Evolutionary conservation across 2,888 invertebrate species (phyloP), one percentile per base, ranked within the genome.

Genomic region (Pantelozetes paolii): DNA sequence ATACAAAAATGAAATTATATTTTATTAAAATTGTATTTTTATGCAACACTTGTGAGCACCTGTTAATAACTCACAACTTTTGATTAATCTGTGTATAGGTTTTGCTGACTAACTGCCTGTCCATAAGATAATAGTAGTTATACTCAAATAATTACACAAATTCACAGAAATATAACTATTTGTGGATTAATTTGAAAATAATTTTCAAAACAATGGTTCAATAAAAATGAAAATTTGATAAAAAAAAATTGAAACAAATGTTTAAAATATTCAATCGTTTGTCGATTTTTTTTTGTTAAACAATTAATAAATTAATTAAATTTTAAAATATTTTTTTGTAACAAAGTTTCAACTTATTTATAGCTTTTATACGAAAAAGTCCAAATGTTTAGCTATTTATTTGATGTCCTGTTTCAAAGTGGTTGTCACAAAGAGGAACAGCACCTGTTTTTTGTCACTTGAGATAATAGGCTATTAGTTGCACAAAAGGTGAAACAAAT

Each of bases 41-140:
- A 67, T 40, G 20, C 67, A 67, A 67, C 67, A 67, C 67, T 67
- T 67, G 67, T 67, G 67, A 40, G 36, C 67, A 67, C 67, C 67
- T 67, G 67, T 67, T 67, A 40, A 20, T 40, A 40, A 67, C 67
- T 67, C 67, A 67, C 42, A n/a, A 13, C 42, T 67, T 67, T 1
- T 67, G 67, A 67, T 67, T 40, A 67, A 67, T 67, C 11, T 2
- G 67, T 2, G 67, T 23, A 67, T 23, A 40, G 42, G 42, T 67
- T 67, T 36, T 32, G 20, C 42, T 40, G 9, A 11, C 40, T 62
- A n/a, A 36, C 36, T 36, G 9, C 36, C 36, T 8, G 36, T 36
- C 36, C 36, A 8, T 36, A 5, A 9, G 9, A 36, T 36, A 36
- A 8, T 36, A n/a, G n/a, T n/a, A n/a, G n/a, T n/a, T n/a, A n/a